Conservation (phyloP, 2,888 invertebrate species). For the Danaus chrysippus region DNA sequence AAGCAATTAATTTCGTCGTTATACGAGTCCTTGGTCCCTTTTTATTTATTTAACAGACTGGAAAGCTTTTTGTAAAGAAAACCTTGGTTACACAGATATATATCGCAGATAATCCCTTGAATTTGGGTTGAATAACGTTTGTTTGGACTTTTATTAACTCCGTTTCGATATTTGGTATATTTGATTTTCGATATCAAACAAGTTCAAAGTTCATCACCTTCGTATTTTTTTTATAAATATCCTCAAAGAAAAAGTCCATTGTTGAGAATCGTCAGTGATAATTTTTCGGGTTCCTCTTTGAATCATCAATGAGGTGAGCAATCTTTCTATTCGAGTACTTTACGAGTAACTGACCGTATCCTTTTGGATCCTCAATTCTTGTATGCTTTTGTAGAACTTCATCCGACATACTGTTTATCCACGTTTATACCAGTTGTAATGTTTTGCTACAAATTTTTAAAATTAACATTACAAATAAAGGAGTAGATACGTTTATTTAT, state of each 20-base stretch:
- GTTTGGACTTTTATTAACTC: constrained; percentile 3
- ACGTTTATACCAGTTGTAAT: too few species aligned
- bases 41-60: constrained; percentile 28
- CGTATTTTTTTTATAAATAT: not conserved
- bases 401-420: too few species aligned
- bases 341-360: constrained; percentile 22
- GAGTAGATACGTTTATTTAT: too few species aligned
- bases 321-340: constrained; percentile 26
- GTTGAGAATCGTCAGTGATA: constrained; percentile 3
- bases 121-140: not conserved
- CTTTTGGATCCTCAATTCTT: constrained; percentile 24
- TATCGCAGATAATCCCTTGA: constrained; percentile 20
- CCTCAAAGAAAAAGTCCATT: not conserved
- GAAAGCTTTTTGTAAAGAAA: constrained; percentile 23
- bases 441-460: too few species aligned
- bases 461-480: too few species aligned
- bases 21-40: constrained; percentile 24
- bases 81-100: constrained; percentile 21
- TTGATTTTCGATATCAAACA: not conserved
- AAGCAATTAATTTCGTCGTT: constrained; percentile 25
- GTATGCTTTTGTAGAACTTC: constrained; percentile 11
- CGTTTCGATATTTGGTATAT: not conserved
- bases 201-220: too few species aligned
- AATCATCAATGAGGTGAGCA: constrained; percentile 26
- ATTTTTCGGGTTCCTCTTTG: constrained; percentile 16